A percentile compares a stretch with the other conserved stretches of the same genome.
Evolutionary conservation across 35 echinoderm and acorn worm species (phyloP).

Genomic region (Ophiothrix spiculata): DNA sequence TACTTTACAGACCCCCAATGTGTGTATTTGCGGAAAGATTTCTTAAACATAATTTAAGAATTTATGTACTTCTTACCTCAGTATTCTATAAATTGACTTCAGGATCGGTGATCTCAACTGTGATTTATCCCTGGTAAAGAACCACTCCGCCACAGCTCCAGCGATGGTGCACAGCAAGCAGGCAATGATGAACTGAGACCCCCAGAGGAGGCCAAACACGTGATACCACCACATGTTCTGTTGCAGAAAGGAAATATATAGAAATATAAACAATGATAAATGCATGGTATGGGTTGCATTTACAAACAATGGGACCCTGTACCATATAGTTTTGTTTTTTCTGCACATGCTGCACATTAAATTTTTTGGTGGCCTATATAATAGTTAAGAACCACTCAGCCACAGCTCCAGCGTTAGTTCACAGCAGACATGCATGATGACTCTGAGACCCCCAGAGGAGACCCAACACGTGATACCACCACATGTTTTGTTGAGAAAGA

Average conservation of each 20-base stretch:
- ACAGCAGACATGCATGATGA: conserved; percentile 74
- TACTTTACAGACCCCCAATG: background rate
- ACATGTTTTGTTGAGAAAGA: conserved; percentile 67
- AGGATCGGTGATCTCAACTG: conserved; percentile 57
- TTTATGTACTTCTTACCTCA: conserved; percentile 53
- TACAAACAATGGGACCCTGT: too few relatives aligned
- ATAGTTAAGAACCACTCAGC: conserved; percentile 85
- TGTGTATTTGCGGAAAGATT: background rate
- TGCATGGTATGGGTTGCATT: too few relatives aligned
- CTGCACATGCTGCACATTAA: too few relatives aligned
- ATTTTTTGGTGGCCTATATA: too few relatives aligned
- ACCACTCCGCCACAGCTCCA: conserved; percentile 86
- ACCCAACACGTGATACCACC: conserved; percentile 86
- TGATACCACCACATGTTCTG: conserved; percentile 92
- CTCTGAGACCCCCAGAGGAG: conserved; percentile 86
- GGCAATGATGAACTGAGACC: conserved; percentile 80
- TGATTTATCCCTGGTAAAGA: conserved; percentile 81
- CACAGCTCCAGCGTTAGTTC: conserved; percentile 81
- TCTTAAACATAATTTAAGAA: background rate
- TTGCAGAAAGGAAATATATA: conserved; percentile 6
- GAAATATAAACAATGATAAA: too few relatives aligned
- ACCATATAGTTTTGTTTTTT: too few relatives aligned
- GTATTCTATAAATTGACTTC: conserved; percentile 52
- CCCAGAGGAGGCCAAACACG: conserved; percentile 90
- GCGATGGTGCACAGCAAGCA: conserved; percentile 84